Evolutionary conservation across 2,113 vertebrate genomes (phyloP).

Genomic region (Pontoporia blainvillei): DNA sequence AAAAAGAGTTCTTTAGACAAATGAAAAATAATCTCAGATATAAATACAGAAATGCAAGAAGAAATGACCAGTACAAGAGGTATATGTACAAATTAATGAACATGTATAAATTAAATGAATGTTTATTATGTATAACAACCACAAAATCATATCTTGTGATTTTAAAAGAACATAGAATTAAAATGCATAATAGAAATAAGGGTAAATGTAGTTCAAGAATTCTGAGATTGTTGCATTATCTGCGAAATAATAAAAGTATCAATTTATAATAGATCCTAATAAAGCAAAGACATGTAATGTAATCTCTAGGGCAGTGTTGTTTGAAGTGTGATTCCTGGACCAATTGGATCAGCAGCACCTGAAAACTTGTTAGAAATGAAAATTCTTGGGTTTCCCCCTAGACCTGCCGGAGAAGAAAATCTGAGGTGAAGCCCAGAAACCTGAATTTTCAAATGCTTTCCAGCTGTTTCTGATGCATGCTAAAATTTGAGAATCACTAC

Average conservation of each 20-base stretch:
- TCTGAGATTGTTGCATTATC: not conserved
- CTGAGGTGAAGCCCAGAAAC: not conserved
- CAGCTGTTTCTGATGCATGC: not conserved
- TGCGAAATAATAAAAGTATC: not conserved
- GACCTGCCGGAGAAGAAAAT: not conserved
- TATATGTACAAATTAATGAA: not conserved
- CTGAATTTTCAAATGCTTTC: not conserved
- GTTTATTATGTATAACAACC: not conserved
- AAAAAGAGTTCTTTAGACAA: not conserved
- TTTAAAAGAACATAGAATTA: not conserved
- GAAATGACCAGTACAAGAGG: not conserved
- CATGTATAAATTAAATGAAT: not conserved
- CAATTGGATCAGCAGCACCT: not conserved
- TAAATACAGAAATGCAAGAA: not conserved
- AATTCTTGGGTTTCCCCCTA: not conserved
- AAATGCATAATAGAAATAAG: not conserved
- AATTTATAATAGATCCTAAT: not conserved
- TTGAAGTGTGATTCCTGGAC: not conserved
- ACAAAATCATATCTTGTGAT: not conserved
- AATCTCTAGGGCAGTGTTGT: not conserved
- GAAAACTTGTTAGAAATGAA: not conserved
- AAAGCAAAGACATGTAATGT: not conserved
- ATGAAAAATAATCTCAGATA: not conserved
- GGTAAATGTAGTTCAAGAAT: not conserved
- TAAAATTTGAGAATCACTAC: not conserved